Evolutionary conservation across 2,113 vertebrate species (phyloP), one percentile per base, ranked within the genome.

Genomic region (Fulmarus glacialis): DNA sequence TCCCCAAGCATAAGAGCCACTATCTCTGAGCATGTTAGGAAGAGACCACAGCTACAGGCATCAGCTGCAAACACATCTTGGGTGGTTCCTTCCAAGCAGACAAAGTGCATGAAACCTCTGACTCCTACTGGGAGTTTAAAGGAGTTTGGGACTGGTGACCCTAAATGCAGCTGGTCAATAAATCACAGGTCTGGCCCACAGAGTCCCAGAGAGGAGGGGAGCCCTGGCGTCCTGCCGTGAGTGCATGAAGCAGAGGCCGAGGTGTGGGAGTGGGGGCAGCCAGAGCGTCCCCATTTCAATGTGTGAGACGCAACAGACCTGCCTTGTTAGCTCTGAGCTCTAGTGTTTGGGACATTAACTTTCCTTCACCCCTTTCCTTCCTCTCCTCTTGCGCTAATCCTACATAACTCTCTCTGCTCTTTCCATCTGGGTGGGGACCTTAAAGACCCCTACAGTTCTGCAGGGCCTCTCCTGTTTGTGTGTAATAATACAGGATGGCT

Each of bases 391-490:
- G 72, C 9, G 83, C 85, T 97, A 96, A 97, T 96, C 94, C 95
- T 82, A 68, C 62, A 42, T 82, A 93, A 82, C 68, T 75, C 80
- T 60, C 34, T 71, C 91, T 95, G 81, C 89, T 93, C 83, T 95
- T 97, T 97, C 94, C 91, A 72, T 91, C 81, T 84, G 81, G 77
- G 89, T 42, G 24, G 86, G 94, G 71, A 91, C 91, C 67, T 89
- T 86, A 80, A 95, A 87, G 93, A 96, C 93, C 82, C 81, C 94
- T 90, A 93, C 71, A 78, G 89, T 88, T 97, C 93, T 94, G 73
- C 92, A 83, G 77, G 68, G 82, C 91, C 90, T 88, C 91, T 91
- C 71, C 63, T 97, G 94, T 95, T 96, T 94, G 91, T 83, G 67
- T 95, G 50, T 48, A 95, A 90, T 96, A 93, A 78, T 53, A 81